Conservation (phyloP, 2,888 invertebrate genomes). For the Eupeodes luniger region DNA sequence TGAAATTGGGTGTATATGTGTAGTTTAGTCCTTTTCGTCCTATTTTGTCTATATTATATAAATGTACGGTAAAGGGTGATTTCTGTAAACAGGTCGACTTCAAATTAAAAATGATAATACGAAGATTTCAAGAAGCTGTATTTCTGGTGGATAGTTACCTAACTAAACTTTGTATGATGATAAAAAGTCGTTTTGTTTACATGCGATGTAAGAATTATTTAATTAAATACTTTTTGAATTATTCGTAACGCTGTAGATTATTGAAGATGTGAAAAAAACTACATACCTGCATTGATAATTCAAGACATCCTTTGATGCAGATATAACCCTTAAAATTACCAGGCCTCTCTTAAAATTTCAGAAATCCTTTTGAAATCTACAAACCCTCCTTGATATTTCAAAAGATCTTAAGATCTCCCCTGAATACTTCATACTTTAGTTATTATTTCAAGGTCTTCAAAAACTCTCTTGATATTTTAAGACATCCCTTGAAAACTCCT, state of each 20-base stretch:
- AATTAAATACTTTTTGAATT: slow-evolving; percentile 23
- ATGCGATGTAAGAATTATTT: slow-evolving; percentile 8
- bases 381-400: no score
- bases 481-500: no score
- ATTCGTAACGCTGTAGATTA: background rate
- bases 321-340: no score
- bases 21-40: background rate
- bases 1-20: background rate
- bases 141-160: background rate
- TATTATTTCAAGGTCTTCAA: no score
- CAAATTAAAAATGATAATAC: background rate
- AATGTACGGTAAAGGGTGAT: background rate
- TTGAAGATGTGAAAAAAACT: no score
- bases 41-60: background rate
- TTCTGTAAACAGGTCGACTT: background rate
- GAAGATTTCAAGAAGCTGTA: background rate
- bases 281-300: no score
- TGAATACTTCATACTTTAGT: no score
- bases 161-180: background rate
- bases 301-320: no score
- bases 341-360: no score
- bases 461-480: no score
- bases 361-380: no score
- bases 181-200: slow-evolving; percentile 10
- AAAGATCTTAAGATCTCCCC: no score